These are phyloP conservation scores for Oreortyx pictus DNA, from an alignment of 2,797 vertebrate species.

Conservation along the genomic window DNA sequence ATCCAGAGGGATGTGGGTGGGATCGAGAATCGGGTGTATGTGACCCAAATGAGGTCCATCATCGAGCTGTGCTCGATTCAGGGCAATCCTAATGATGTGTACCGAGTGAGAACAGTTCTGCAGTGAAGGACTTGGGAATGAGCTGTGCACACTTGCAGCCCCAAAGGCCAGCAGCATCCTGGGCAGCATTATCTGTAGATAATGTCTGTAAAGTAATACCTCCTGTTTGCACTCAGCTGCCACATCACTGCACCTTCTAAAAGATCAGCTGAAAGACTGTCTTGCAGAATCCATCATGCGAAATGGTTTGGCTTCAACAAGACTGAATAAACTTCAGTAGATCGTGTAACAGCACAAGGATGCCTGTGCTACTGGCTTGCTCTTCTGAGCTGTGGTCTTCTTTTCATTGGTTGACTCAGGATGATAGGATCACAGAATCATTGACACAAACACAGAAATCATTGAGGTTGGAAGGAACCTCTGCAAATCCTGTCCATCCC, in stretches of 20 bases:
- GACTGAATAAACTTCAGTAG: neutral
- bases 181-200: no score
- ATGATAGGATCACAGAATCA: neutral
- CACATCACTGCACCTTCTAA: neutral
- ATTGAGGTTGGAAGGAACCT: neutral
- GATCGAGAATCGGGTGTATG: no score
- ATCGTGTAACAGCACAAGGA: accelerated
- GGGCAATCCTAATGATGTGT: no score
- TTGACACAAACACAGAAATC: neutral
- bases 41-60: no score
- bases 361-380: neutral
- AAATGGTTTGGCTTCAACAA: neutral
- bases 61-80: no score
- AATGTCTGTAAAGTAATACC: neutral
- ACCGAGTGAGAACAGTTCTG: no score
- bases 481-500: neutral
- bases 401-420: neutral
- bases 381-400: neutral
- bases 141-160: no score
- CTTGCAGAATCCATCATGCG: neutral
- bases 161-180: no score
- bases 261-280: no score
- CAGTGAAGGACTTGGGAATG: no score
- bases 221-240: constrained; percentile 20
- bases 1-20: no score